Evolutionary conservation across 2,888 invertebrate genomes (phyloP), one percentile per base, ranked within the genome.

Genomic region (Galerucella calmariensis): DNA sequence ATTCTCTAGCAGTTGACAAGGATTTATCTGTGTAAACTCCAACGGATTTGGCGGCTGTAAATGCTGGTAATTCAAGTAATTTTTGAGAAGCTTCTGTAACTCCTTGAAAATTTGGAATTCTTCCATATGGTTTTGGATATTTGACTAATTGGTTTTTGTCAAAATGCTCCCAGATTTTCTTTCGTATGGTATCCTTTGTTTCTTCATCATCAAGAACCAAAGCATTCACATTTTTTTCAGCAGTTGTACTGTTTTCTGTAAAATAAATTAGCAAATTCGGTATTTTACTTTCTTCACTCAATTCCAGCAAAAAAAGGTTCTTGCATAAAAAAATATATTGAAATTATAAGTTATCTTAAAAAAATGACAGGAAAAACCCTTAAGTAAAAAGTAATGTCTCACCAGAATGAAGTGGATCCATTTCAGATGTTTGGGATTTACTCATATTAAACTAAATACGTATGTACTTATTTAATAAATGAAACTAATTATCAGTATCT

Each of bases 1-100:
- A 85, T 78, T 87, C 92, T 88, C 95, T 92, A 68, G 94, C 92
- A 73, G 92, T 89, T 85, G 95, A 93, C 87, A 95, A 94, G 2
- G 95, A 93, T 83, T 95, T 95, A 86, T 96, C 96, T 11, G 95
- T 94, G 88, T 94, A 94, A 66, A 96, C 88, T 84, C 91, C 91
- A 51, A 92, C 85, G 4, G 88, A 85, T 78, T 90, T 91, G 61
- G 96, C 94, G 79, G 90, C 90, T 87, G 93, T 92, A 88, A 96
- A 96, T 80, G 92, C 91, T 4, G 93, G 92, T 79, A 95, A 88
- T 73, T 92, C 91, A 14, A 91, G 88, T 68, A 95, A 88, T 83
- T 91, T 91, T 27, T 90, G 90, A 4, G 93, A 93, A 5, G 96
- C 95, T 82, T 93, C 92, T 46, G 90, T 90, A 67, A 93, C 92